Evolutionary conservation across 2,797 vertebrate genomes (phyloP), one percentile per base, ranked within the genome.

Genomic region (Phrynocephalus vlangalii): DNA sequence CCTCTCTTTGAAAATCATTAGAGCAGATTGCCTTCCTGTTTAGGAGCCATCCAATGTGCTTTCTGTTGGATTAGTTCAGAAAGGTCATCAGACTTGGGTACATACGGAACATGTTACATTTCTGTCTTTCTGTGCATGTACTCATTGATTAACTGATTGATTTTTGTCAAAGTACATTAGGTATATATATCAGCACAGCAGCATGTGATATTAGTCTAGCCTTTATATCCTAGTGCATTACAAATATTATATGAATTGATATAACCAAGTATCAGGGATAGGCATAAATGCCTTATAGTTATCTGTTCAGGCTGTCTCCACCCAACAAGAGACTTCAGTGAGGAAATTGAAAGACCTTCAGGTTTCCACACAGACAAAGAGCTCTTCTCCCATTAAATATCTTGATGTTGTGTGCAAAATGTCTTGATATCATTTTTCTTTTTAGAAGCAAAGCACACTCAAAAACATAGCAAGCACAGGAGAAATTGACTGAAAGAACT

Each of bases 1-100:
- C 71, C n/a, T n/a, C 8, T 66, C 26, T 87, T 78, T 77, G 60
- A 83, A 83, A 77, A 38, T 68, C 22, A 66, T 30, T 20, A 22
- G 26, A 73, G 15, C 60, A 63, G 60, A 63, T 44, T 44, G 38
- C 38, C 38, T 44, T 44, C 38, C 38, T 44, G 38, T 44, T 44
- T 94, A 88, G 89, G 67, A 72, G 3, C n/a, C 80, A 91, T 82
- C 78, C 28, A 28, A 24, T 68, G 66, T 76, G 38, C 13, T 79
- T 70, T n/a, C 13, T 56, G 20, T 79, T 13, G 28, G 68, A 0
- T 86, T n/a, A 52, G n/a, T 52, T 33, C 66, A 33, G 33, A 44
- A 75, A 76, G 33, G 56, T 20, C 11, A 84, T 18, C 60, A 52
- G 9, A 30, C 28, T 30, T 56, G 48, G 68, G 22, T 83, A 72